Base-by-base conservation (phyloP, 2,888 invertebrate genomes). In the Oxyteleia sp. region DNA sequence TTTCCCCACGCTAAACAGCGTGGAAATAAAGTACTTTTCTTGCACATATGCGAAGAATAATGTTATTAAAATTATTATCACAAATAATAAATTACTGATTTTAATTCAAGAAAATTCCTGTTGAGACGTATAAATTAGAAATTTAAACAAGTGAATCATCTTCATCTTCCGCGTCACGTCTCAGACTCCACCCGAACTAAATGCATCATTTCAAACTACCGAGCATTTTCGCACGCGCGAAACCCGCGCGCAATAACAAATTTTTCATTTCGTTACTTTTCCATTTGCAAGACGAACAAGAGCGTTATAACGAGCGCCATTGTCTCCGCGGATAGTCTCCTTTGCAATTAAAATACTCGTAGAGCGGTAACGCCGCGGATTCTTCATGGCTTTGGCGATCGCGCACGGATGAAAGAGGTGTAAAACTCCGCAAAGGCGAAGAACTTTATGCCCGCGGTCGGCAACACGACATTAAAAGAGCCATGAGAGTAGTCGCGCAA, bases 301-400 rank as follows among this genome's bases (percentile, higher is more conserved):
- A 29, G 18, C 35, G 15, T 38, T 26, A 57, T 79, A 57, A 78
- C 61, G 64, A 32, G 49, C 43, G 45, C 47, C 29, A 82, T 82
- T 82, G 76, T 78, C 64, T 72, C 59, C 68, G 64, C 41, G 64
- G 49, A 61, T 61, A 75, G 53, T 81, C 71, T 66, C 71, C 47
- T 49, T 82, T 71, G 82, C 82, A 82, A 82, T 82, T 82, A 76
- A 82, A 82, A 82, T 76, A 51, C 82, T 47, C 61, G 35, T 13
- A 32, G n/a, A n/a, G n/a, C 55, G 47, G 26, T 53, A 66, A 29
- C 63, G 53, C 45, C 41, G 43, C 53, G 53, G 68, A 74, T 47
- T 81, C 35, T 38, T 68, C 74, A 47, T 61, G 71, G 66, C 69
- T 72, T 59, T 43, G 51, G 55, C 59, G 72, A 80, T 72, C 74